These are phyloP conservation scores for Troides aeacus DNA, from an alignment of 2,888 invertebrate species.

Conservation along the genomic window DNA sequence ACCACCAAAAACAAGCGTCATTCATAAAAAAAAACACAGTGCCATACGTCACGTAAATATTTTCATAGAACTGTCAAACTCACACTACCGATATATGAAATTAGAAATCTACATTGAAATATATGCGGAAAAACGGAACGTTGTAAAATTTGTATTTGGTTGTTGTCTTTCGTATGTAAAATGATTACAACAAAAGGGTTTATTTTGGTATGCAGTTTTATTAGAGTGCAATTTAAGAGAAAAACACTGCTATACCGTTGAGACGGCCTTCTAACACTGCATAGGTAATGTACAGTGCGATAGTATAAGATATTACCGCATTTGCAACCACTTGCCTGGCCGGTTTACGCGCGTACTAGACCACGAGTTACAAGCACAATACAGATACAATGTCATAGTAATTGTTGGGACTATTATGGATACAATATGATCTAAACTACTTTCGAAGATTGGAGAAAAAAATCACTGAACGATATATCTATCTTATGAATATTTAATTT, in stretches of 20 bases:
- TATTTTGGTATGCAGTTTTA: conserved; percentile 21
- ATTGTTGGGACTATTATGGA: conserved; percentile 66
- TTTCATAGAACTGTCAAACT: conserved; percentile 71
- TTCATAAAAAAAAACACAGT: conserved; percentile 38
- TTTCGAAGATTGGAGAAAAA: conserved; percentile 14
- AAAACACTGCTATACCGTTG: conserved; percentile 60
- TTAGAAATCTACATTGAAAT: conserved; percentile 13
- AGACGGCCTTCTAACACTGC: conserved; percentile 73
- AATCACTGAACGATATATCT: background rate
- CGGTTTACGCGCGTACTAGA: conserved; percentile 51
- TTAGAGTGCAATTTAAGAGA: conserved; percentile 36
- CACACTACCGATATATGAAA: conserved; percentile 44
- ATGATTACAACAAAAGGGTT: conserved; percentile 10
- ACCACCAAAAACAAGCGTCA: conserved; percentile 29
- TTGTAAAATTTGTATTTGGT: conserved; percentile 2
- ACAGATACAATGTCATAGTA: conserved; percentile 70
- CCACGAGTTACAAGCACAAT: conserved; percentile 49
- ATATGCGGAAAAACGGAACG: conserved; percentile 25
- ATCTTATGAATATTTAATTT: background rate
- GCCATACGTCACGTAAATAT: conserved; percentile 57
- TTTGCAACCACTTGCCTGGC: conserved; percentile 58
- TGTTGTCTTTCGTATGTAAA: background rate
- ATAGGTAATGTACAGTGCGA: conserved; percentile 53
- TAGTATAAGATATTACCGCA: conserved; percentile 49
- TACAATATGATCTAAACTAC: conserved; percentile 48